phyloP scores from a whole-genome alignment of 2,888 invertebrate genomes.

The Seira musarum region DNA sequence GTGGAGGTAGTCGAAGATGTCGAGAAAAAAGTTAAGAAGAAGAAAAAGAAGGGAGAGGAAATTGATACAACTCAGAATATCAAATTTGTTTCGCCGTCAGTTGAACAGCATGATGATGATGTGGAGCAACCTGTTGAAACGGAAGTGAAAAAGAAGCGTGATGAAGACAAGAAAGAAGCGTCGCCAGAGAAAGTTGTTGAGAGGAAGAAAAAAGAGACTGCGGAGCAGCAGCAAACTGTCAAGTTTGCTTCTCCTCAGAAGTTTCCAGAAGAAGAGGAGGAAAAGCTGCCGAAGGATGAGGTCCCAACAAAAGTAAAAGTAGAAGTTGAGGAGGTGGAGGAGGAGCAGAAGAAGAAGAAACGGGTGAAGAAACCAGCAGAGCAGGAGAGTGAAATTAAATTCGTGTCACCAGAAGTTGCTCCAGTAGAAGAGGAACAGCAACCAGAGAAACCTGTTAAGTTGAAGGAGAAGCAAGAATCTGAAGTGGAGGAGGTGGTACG shows the following conservation, averaged over 20 bases:
- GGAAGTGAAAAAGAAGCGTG: background rate
- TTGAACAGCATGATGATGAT: background rate
- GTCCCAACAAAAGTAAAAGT: constrained; percentile 66
- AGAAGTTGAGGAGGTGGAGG: constrained; percentile 34
- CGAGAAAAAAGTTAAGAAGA: background rate
- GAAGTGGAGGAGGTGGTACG: background rate
- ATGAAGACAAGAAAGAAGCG: background rate
- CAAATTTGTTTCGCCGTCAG: background rate
- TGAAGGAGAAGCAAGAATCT: constrained; percentile 7
- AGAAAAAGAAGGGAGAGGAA: constrained; percentile 17
- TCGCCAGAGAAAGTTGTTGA: constrained; percentile 48
- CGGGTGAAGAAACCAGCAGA: constrained; percentile 17
- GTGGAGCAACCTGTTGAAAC: background rate
- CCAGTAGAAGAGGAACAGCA: background rate
- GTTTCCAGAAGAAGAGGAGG: constrained; percentile 70
- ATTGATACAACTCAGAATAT: background rate
- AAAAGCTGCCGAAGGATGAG: background rate
- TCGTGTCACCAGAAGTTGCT: background rate
- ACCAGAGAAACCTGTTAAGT: constrained; percentile 15
- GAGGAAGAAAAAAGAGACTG: constrained; percentile 21
- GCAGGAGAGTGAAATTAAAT: constrained; percentile 41
- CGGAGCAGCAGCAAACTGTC: background rate
- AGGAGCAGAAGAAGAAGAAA: constrained; percentile 52
- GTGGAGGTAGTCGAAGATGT: background rate
- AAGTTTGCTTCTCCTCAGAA: constrained; percentile 70